These are phyloP conservation scores for Tachypleus tridentatus DNA, from an alignment of 1,140 invertebrate genomes.

Conservation along the genomic window DNA sequence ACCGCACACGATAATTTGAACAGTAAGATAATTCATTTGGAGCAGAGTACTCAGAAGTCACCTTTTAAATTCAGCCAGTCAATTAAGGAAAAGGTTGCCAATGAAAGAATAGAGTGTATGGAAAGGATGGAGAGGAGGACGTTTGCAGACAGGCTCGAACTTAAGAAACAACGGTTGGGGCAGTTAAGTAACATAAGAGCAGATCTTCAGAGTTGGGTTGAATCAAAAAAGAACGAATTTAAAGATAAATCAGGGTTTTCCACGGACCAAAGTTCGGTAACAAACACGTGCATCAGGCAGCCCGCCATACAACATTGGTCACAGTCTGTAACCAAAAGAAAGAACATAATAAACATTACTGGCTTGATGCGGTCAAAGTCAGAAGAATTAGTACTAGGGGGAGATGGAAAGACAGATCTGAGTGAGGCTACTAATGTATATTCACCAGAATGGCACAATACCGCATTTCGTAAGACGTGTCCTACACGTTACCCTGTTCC, in stretches of 20 bases:
- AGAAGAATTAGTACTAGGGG: slow-evolving; percentile 12
- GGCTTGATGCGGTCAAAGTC: slow-evolving; percentile 12
- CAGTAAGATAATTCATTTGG: slow-evolving; percentile 60
- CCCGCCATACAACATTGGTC: no score
- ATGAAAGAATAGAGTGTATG: slow-evolving; percentile 20
- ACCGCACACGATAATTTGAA: slow-evolving; percentile 65
- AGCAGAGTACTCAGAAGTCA: slow-evolving; percentile 60
- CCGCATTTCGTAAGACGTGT: no score
- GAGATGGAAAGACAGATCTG: neutral
- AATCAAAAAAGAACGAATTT: no score
- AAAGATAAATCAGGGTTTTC: no score
- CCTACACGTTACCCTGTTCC: no score
- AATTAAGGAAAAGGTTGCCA: slow-evolving; percentile 25
- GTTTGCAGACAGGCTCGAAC: slow-evolving; percentile 16
- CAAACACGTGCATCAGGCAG: no score
- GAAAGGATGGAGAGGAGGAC: slow-evolving; percentile 18
- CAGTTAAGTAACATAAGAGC: neutral
- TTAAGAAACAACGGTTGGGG: slow-evolving; percentile 16
- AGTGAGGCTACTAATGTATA: no score
- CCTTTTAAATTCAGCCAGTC: slow-evolving; percentile 45
- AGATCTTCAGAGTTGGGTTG: no score
- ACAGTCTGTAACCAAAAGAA: no score
- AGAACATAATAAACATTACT: no score
- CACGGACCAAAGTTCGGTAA: no score
- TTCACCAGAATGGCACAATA: no score